A percentile compares a stretch with the other conserved stretches of the same genome.
phyloP scores from a whole-genome alignment of 1,140 invertebrate species.

The Andrena cerasifolii region DNA sequence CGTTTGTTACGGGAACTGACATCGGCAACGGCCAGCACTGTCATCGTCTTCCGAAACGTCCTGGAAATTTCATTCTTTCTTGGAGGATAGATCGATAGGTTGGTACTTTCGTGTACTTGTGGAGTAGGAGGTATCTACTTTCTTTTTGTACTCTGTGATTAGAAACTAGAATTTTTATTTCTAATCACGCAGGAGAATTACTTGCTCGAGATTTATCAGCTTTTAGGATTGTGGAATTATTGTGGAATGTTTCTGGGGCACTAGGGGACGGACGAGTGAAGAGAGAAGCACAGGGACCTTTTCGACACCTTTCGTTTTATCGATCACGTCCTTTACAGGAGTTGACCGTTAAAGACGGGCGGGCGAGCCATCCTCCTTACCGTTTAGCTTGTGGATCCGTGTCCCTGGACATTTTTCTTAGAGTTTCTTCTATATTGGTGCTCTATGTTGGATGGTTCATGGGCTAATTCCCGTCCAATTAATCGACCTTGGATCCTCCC shows the following conservation, averaged over 20 bases:
- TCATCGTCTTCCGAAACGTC: conserved; percentile 19
- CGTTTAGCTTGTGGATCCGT: conserved; percentile 4
- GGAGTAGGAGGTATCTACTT: too few relatives aligned
- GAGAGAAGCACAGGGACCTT: not conserved
- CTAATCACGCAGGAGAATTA: too few relatives aligned
- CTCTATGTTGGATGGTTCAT: not conserved
- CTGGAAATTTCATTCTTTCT: not conserved
- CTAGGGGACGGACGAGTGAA: too few relatives aligned
- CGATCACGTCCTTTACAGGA: conserved; percentile 9
- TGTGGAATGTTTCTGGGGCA: not conserved
- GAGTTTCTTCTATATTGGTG: not conserved
- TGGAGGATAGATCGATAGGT: too few relatives aligned
- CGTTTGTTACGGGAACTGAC: conserved; percentile 27
- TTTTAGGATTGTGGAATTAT: conserved; percentile 3
- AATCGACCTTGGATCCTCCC: conserved; percentile 27
- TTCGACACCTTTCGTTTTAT: conserved; percentile 11
- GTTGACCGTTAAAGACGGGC: not conserved
- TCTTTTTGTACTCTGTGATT: too few relatives aligned
- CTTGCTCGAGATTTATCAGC: too few relatives aligned
- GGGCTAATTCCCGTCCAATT: conserved; percentile 24
- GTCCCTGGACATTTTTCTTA: conserved; percentile 9
- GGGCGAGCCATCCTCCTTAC: conserved; percentile 15
- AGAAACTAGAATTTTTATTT: too few relatives aligned
- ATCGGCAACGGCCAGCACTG: conserved; percentile 26
- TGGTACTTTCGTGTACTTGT: too few relatives aligned